Percentiles rank a stretch among this genome's conserved stretches.
Conservation (phyloP, 2,113 vertebrate species). For the Eudyptes chrysolophus region DNA sequence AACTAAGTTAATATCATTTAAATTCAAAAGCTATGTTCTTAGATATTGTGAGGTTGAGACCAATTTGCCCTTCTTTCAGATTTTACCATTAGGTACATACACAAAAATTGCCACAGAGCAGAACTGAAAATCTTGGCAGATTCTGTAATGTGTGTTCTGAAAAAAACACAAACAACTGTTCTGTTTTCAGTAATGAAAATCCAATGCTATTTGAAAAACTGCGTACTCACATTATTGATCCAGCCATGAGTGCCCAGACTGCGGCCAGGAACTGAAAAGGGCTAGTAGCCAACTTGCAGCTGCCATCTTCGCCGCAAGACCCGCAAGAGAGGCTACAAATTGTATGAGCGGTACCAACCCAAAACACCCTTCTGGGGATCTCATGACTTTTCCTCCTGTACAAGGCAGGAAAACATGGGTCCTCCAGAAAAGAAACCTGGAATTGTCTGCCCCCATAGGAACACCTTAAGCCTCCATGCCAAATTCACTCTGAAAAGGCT, state of each 20-base stretch:
- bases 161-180: neutral
- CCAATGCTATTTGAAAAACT: neutral
- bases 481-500: neutral
- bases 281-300: neutral
- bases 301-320: neutral
- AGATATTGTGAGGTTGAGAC: neutral
- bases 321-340: neutral
- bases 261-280: fast-evolving
- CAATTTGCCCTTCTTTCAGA: neutral
- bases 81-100: neutral
- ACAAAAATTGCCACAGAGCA: neutral
- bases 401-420: neutral
- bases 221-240: fast-evolving
- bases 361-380: neutral
- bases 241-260: fast-evolving
- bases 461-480: neutral
- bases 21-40: neutral
- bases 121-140: neutral
- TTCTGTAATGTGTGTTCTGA: neutral
- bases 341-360: neutral
- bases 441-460: neutral
- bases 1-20: neutral
- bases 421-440: neutral
- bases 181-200: neutral
- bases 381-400: fast-evolving